Evolutionary conservation across 2,797 vertebrate species (phyloP), one percentile per base, ranked within the genome.

Genomic region (Enteromius afrohamiltoni): DNA sequence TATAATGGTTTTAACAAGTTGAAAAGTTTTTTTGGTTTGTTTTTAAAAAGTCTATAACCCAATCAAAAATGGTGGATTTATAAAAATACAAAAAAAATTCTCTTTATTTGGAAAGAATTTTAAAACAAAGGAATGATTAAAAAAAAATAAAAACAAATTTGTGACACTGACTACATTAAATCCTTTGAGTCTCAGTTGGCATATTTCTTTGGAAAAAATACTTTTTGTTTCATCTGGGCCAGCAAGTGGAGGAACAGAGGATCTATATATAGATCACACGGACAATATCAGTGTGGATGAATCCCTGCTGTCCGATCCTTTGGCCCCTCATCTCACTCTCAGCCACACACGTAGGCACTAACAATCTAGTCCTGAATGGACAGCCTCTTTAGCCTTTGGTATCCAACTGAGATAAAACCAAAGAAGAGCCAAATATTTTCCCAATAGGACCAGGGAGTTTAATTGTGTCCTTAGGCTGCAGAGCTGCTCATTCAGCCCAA

Each of bases 361-460:
- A 86, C 83, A 88, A 86, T 81, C 65, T 60, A 71, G 79, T 80
- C 62, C 80, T 88, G 83, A 88, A 88, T 83, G 31, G 82, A 34
- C 74, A 82, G 85, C 83, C 79, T 89, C 83, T 87, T 90, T 90
- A 88, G 82, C 82, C 74, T 68, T 86, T 40, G 80, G 83, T 83
- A 51, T 82, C 90, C 91, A 87, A 87, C 89, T 89, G 90, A 86
- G 90, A 90, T 87, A 80, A 87, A 84, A 37, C 74, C 84, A 2
- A 37, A 85, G 84, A 86, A 69, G 85, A 88, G 91, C 89, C 89
- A 92, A 92, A 93, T 90, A 90, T 90, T 92, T 91, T 82, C 89
- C 87, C 91, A 92, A 91, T 90, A 88, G 83, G 47, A 88, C 88
- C 81, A 73, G 85, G 85, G 89, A 85, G 89, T 90, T 91, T 93